Evolutionary conservation across 1,140 invertebrate genomes (phyloP).

Genomic region (Akabosia matsudoensis): DNA sequence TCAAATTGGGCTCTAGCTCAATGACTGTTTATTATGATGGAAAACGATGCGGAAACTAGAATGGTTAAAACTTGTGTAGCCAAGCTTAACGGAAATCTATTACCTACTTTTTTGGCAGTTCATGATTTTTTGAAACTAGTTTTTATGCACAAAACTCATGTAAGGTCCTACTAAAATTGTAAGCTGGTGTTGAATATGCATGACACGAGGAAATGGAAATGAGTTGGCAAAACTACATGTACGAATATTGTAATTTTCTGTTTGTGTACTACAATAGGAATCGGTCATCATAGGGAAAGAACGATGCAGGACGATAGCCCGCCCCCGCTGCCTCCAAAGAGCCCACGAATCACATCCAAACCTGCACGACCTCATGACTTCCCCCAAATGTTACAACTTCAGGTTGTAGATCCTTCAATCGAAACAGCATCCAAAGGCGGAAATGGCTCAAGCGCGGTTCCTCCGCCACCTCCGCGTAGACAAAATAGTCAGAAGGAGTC

Average conservation of each 20-base stretch:
- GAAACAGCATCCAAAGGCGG: not conserved
- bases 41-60: no score
- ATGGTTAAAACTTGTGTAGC: no score
- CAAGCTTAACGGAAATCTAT: no score
- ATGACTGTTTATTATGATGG: no score
- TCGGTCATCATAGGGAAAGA: not conserved
- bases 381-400: constrained; percentile 34
- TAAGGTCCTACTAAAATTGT: no score
- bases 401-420: not conserved
- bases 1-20: not conserved
- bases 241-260: not conserved
- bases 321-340: constrained; percentile 58
- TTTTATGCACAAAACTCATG: no score
- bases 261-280: not conserved
- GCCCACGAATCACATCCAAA: constrained; percentile 52
- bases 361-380: constrained; percentile 45
- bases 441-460: not conserved
- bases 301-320: constrained; percentile 52
- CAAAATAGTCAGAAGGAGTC: not conserved
- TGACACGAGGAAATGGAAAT: constrained; percentile 3
- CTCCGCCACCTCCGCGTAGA: constrained; percentile 38
- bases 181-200: no score
- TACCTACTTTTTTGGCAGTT: no score
- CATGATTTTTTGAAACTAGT: no score
- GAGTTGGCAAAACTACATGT: not conserved